Evolutionary conservation across 64 coral and sea anemone genomes (phyloP).

Genomic region (Orbicella faveolata): DNA sequence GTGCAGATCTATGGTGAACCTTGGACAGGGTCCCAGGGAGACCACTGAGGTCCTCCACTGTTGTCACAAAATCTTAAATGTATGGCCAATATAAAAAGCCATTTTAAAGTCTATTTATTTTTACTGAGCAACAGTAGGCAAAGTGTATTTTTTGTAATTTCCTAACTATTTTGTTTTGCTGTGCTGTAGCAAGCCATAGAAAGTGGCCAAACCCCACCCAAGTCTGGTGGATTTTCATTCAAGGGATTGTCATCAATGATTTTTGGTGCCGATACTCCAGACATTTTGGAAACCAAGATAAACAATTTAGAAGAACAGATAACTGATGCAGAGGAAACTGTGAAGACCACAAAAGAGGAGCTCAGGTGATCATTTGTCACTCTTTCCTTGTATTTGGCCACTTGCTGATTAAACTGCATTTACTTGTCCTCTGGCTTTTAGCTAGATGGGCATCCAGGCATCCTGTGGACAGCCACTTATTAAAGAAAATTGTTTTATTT

Average conservation of each 20-base stretch:
- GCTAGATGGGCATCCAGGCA: no score
- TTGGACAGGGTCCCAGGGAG: no score
- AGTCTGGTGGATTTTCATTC: constrained; percentile 74
- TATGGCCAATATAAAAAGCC: no score
- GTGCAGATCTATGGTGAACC: no score
- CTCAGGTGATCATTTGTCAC: constrained; percentile 49
- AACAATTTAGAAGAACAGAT: constrained; percentile 86
- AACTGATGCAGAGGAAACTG: constrained; percentile 79
- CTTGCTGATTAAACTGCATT: background rate
- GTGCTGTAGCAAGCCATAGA: constrained; percentile 65
- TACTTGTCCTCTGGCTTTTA: background rate
- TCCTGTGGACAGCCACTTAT: no score
- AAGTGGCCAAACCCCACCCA: constrained; percentile 69
- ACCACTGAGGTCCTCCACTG: no score
- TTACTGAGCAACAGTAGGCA: no score
- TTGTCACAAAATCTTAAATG: no score
- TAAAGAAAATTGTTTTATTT: no score
- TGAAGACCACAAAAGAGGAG: constrained; percentile 85
- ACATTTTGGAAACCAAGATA: constrained; percentile 69
- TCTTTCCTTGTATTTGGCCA: background rate
- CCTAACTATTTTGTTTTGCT: background rate
- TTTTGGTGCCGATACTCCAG: constrained; percentile 91
- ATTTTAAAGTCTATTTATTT: no score
- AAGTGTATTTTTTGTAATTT: no score
- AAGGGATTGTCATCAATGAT: constrained; percentile 94